Percentiles rank a stretch among this genome's conserved stretches.
These are phyloP conservation scores for Athalia rosae DNA, from an alignment of 2,888 invertebrate genomes.

Conservation along the genomic window DNA sequence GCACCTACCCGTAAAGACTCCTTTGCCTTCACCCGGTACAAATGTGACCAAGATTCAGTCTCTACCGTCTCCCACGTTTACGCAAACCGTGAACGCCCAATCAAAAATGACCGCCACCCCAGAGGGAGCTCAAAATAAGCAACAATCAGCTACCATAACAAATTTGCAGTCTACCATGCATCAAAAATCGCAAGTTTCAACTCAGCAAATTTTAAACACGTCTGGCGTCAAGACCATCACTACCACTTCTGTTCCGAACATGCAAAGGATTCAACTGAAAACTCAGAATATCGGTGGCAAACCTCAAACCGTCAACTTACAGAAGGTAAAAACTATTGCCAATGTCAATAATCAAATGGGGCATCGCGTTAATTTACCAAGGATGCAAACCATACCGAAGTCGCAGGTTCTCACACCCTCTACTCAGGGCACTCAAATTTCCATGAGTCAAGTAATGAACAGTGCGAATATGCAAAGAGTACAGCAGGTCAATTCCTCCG, in stretches of 20 bases:
- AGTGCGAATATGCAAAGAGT: conserved; percentile 59
- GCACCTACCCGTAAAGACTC: conserved; percentile 38
- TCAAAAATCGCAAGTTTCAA: conserved; percentile 56
- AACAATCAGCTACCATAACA: conserved; percentile 49
- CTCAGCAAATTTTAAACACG: conserved; percentile 51
- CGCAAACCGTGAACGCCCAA: conserved; percentile 55
- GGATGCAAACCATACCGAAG: conserved; percentile 60
- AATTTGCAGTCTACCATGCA: conserved; percentile 54
- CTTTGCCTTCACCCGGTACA: conserved; percentile 37
- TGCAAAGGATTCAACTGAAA: conserved; percentile 64
- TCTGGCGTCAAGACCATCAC: conserved; percentile 57
- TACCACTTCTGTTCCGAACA: conserved; percentile 56
- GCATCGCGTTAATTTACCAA: conserved; percentile 56
- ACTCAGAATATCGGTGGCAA: conserved; percentile 54
- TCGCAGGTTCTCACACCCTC: conserved; percentile 56
- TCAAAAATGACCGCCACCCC: conserved; percentile 52
- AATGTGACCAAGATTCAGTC: conserved; percentile 44
- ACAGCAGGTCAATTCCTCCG: conserved; percentile 53
- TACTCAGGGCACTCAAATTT: conserved; percentile 56
- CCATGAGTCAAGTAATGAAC: conserved; percentile 59
- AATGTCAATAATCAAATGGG: conserved; percentile 53
- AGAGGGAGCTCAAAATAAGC: conserved; percentile 50
- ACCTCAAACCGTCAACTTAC: conserved; percentile 59
- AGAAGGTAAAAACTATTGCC: conserved; percentile 61
- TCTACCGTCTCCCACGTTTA: conserved; percentile 46